A percentile compares a stretch with the other conserved stretches of the same genome.
Conservation (phyloP, 1,140 invertebrate species). For the Drosophila saltans region DNA sequence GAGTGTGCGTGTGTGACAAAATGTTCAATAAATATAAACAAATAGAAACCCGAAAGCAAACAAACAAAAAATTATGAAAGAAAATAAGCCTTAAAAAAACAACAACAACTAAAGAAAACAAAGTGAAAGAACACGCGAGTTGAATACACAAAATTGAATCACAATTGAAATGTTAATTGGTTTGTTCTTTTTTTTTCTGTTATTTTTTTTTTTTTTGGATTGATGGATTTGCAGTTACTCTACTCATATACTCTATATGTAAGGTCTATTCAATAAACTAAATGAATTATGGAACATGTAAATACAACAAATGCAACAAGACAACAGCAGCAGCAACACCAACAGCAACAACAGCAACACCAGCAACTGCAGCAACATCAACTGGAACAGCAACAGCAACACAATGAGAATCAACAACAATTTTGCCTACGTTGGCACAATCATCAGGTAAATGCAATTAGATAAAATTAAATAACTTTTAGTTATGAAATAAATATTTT, state of each 20-base stretch:
- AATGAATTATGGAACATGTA: slow-evolving; percentile 82
- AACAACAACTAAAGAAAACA: slow-evolving; percentile 4
- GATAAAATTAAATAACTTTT: not conserved
- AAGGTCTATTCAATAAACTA: slow-evolving; percentile 39
- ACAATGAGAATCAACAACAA: slow-evolving; percentile 85
- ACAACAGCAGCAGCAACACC: slow-evolving; percentile 52
- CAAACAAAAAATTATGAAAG: slow-evolving; percentile 72
- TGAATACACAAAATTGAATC: slow-evolving; percentile 5
- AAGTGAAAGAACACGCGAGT: not conserved
- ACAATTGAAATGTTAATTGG: slow-evolving; percentile 32
- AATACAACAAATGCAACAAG: slow-evolving; percentile 69
- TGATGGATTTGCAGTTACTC: slow-evolving; percentile 45
- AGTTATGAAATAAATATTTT: not conserved
- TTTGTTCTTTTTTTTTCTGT: not conserved
- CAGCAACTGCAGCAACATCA: slow-evolving; percentile 70
- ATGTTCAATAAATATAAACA: slow-evolving; percentile 72
- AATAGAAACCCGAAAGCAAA: slow-evolving; percentile 54
- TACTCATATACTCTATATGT: slow-evolving; percentile 48
- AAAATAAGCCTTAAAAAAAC: slow-evolving; percentile 29
- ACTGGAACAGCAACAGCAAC: slow-evolving; percentile 71
- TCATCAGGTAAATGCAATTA: slow-evolving; percentile 86
- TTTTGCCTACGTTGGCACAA: slow-evolving; percentile 93
- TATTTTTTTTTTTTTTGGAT: not conserved
- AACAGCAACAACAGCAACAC: slow-evolving; percentile 58
- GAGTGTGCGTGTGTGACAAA: slow-evolving; percentile 69